These are phyloP conservation scores for Eupleurogrammus muticus DNA, from an alignment of 2,797 vertebrate species.

Conservation along the genomic window DNA sequence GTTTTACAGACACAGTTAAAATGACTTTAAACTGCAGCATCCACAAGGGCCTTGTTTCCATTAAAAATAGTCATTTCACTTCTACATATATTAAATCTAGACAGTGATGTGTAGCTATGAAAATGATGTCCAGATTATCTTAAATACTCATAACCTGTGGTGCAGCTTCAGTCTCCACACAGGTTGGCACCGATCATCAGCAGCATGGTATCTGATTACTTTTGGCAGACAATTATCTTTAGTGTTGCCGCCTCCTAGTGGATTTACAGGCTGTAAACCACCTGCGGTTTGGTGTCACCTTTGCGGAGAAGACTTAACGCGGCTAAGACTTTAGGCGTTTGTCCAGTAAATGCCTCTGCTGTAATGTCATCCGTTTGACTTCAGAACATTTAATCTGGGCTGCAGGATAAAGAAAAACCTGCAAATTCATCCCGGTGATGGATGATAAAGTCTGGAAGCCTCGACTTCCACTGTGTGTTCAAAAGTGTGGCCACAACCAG, in stretches of 20 bases:
- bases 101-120: no score
- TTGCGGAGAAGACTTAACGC: conserved; percentile 21
- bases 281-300: background rate
- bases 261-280: conserved; percentile 31
- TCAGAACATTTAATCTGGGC: conserved; percentile 6
- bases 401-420: background rate
- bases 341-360: background rate
- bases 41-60: no score
- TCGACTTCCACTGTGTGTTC: conserved; percentile 23
- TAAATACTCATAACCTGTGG: no score
- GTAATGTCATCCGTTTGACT: conserved; percentile 26
- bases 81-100: no score
- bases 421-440: conserved; percentile 9
- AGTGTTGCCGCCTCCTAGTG: conserved; percentile 68
- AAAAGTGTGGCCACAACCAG: conserved; percentile 1
- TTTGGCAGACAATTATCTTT: conserved; percentile 40
- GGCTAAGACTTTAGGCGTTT: background rate
- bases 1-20: no score
- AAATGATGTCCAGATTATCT: no score
- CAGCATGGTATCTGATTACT: conserved; percentile 58
- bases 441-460: conserved; percentile 17
- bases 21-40: no score
- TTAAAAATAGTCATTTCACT: no score
- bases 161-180: conserved; percentile 17
- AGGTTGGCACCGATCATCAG: conserved; percentile 46